A percentile compares a stretch with the other conserved stretches of the same genome.
Conservation (phyloP, 2,113 vertebrate genomes). For the Melierax canorus region DNA sequence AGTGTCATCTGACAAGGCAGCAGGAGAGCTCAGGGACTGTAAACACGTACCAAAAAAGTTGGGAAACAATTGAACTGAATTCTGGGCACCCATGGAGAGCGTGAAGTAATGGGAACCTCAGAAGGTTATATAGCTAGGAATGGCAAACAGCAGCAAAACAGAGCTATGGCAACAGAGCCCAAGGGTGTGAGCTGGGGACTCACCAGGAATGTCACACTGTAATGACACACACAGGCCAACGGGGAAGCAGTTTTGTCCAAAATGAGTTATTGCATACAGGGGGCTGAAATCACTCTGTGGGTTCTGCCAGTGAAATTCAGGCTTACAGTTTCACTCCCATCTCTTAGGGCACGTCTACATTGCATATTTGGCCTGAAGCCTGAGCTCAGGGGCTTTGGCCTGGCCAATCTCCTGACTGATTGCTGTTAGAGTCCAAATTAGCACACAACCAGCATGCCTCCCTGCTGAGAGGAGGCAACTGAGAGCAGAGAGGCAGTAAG, state of each 20-base stretch:
- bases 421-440: neutral
- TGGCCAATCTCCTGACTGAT: neutral
- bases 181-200: neutral
- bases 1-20: conserved; percentile 11
- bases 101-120: conserved; percentile 42
- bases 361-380: conserved; percentile 2
- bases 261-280: neutral
- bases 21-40: neutral
- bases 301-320: neutral
- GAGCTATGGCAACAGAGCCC: conserved; percentile 28
- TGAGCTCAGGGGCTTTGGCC: neutral
- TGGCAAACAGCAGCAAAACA: conserved; percentile 48
- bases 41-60: neutral
- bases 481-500: neutral
- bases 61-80: conserved; percentile 28
- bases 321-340: neutral
- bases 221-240: neutral
- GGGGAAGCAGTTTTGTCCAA: neutral
- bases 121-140: conserved; percentile 15
- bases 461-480: neutral
- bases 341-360: neutral
- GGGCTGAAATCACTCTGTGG: neutral
- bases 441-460: neutral
- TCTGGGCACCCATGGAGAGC: neutral
- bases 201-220: neutral